Base-by-base conservation (phyloP, 2,888 invertebrate genomes). In the Brachyptera risi region DNA sequence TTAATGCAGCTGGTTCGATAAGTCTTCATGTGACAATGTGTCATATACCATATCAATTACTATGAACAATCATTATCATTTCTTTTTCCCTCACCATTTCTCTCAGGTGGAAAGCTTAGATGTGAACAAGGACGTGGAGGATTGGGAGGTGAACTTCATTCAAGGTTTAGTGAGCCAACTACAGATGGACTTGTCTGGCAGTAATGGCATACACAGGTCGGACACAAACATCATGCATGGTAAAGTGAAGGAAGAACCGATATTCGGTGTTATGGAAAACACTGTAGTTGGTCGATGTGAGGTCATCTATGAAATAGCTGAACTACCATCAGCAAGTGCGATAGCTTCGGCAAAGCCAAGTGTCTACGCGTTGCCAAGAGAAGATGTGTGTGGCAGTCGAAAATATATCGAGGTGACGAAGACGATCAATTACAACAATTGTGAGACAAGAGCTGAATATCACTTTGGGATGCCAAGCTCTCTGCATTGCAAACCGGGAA, bases 401-500 rank as follows among this genome's bases (percentile, higher is more conserved):
- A 57, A 51, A 1, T 63, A 61, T 35, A 13, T 61, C 11, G 63
- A 65, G 38, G 59, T 65, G 23, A 60, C 59, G 19, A 65, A 64
- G 51, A 65, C 63, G 9, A 58, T 38, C 5, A 65, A 65, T 40
- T 64, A 60, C 60, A 56, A 54, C 37, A 62, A 62, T 54, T 65
- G 65, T 35, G 59, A 62, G 31, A 24, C 24, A 23, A 24, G 42
- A 11, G 54, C 62, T 0, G 60, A 63, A 50, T 57, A 59, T 15
- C 62, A 64, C 54, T 64, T 60, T 35, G 65, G 65, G 13, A 49
- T 63, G 13, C 63, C 65, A 1, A 31, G 31, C 15, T 56, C 37
- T n/a, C 38, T 62, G 24, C 35, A 64, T 35, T 68, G 68, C 65
- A 62, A 65, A 11, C 66, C 68, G 3, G 67, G 67, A 49, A 69